phyloP scores from a whole-genome alignment of 2,888 invertebrate species.

The Neoitamus cyanurus region DNA sequence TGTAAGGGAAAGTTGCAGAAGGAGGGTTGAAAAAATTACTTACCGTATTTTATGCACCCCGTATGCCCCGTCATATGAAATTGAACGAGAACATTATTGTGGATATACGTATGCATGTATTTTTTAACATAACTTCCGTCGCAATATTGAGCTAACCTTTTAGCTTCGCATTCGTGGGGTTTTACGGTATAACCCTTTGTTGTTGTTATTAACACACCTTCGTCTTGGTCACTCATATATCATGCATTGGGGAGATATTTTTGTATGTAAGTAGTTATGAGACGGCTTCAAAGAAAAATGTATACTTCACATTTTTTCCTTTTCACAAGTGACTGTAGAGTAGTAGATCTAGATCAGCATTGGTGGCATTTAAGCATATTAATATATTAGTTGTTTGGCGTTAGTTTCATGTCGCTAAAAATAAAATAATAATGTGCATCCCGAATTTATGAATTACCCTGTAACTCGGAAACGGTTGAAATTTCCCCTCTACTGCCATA shows the following conservation, averaged over 20 bases:
- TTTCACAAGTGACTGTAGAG: no score
- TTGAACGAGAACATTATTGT: not conserved
- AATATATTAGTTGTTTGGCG: no score
- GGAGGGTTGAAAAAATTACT: not conserved
- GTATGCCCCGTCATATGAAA: not conserved
- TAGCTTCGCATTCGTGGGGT: not conserved
- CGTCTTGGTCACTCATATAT: not conserved
- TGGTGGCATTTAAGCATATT: no score
- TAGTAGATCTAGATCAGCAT: no score
- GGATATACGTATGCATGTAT: not conserved
- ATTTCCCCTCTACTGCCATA: no score
- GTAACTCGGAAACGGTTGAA: no score
- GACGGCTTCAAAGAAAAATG: not conserved
- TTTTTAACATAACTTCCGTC: not conserved
- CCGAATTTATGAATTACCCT: no score
- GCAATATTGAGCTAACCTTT: not conserved
- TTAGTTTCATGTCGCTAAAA: no score
- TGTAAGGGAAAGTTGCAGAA: not conserved
- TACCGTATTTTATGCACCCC: not conserved
- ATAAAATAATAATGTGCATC: no score
- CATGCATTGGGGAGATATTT: not conserved
- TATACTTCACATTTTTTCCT: not conserved
- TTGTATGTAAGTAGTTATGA: no score
- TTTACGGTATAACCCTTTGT: not conserved
- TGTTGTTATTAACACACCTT: not conserved